These are phyloP conservation scores for Listronotus oregonensis DNA, from an alignment of 1,140 invertebrate genomes.

Conservation along the genomic window DNA sequence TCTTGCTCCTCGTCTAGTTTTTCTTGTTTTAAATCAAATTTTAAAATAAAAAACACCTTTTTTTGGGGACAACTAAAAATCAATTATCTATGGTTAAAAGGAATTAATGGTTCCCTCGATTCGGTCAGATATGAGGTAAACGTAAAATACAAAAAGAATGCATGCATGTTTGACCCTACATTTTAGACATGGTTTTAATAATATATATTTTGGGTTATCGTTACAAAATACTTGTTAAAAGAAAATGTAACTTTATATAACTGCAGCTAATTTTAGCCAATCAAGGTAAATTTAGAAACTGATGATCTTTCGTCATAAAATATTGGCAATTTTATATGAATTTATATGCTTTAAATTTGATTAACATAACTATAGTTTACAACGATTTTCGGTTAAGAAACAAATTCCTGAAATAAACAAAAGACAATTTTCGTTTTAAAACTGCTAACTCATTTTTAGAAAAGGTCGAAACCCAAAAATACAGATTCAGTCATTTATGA, in stretches of 20 bases:
- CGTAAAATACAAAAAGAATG: slow-evolving; percentile 18
- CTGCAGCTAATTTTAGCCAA: slow-evolving; percentile 9
- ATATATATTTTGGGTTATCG: slow-evolving; percentile 17
- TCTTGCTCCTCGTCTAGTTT: not conserved
- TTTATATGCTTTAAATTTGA: too few species aligned
- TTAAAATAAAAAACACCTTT: slow-evolving; percentile 20
- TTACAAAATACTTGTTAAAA: slow-evolving; percentile 17
- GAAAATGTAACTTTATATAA: slow-evolving; percentile 26
- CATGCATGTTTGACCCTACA: slow-evolving; percentile 24
- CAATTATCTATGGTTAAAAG: slow-evolving; percentile 22
- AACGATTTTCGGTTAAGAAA: too few species aligned
- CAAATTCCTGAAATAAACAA: too few species aligned
- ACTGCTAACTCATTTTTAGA: too few species aligned
- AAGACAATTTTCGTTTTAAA: too few species aligned
- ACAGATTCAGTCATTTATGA: too few species aligned
- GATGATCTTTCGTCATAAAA: not conserved
- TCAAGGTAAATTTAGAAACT: slow-evolving; percentile 27
- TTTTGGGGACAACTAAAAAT: slow-evolving; percentile 12
- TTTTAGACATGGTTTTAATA: slow-evolving; percentile 17
- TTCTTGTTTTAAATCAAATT: slow-evolving; percentile 7
- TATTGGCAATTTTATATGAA: too few species aligned
- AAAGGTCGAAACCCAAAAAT: too few species aligned
- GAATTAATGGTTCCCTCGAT: slow-evolving; percentile 19
- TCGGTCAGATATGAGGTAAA: slow-evolving; percentile 21
- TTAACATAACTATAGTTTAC: too few species aligned